Percentiles rank a stretch among this genome's conserved stretches.
Evolutionary conservation across 92 coral and sea anemone genomes (phyloP).

Genomic region (Zoanthus solanderi): DNA sequence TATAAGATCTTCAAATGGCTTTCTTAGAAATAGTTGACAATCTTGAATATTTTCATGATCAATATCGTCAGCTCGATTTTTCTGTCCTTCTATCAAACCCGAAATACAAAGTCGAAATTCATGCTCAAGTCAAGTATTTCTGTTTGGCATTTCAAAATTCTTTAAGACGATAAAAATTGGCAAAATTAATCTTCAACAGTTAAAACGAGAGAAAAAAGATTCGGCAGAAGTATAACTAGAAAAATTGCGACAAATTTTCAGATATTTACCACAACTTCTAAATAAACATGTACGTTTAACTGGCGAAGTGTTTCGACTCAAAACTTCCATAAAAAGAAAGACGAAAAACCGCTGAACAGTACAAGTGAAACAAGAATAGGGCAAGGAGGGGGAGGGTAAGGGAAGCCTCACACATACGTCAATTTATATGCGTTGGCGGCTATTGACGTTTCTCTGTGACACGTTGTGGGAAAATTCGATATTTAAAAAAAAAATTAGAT

Average conservation of each 20-base stretch:
- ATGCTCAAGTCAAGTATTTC: not conserved
- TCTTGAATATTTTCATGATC: slow-evolving; percentile 14
- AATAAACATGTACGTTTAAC: too few relatives aligned
- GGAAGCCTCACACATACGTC: too few relatives aligned
- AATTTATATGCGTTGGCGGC: too few relatives aligned
- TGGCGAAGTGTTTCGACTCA: too few relatives aligned
- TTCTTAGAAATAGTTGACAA: slow-evolving; percentile 5
- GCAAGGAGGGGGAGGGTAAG: not conserved
- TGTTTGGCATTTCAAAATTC: not conserved
- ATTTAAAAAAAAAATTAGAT: too few relatives aligned
- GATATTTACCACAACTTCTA: too few relatives aligned
- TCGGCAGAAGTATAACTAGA: not conserved
- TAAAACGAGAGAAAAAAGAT: not conserved
- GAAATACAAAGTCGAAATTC: not conserved
- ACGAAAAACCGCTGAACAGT: slow-evolving; percentile 28
- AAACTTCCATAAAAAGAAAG: not conserved
- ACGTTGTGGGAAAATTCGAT: too few relatives aligned
- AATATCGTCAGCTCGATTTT: not conserved
- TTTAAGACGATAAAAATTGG: not conserved
- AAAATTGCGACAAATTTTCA: not conserved
- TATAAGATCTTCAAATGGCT: not conserved
- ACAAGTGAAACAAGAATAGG: not conserved
- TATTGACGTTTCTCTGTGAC: too few relatives aligned
- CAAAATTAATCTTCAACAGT: not conserved
- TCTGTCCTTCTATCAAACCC: not conserved